Percentiles rank a stretch among this genome's conserved stretches.
phyloP scores from a whole-genome alignment of 2,888 invertebrate genomes.

The Petrophora chlorosata region DNA sequence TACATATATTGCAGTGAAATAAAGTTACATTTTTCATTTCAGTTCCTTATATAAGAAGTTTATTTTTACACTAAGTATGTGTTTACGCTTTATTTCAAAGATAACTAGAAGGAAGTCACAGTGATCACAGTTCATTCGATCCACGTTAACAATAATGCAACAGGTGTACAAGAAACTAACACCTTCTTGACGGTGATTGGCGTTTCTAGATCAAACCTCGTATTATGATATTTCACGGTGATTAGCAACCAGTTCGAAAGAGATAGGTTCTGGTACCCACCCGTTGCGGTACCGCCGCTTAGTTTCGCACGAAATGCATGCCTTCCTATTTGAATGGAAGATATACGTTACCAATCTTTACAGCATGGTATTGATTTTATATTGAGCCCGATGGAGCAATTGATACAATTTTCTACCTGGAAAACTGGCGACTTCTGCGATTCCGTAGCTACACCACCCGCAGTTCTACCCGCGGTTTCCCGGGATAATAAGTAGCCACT shows the following conservation, averaged over 20 bases:
- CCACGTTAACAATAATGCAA: slow-evolving; percentile 31
- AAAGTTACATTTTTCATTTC: too few relatives aligned
- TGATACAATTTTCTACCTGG: too few relatives aligned
- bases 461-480: too few relatives aligned
- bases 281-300: slow-evolving; percentile 40
- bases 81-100: slow-evolving; percentile 14
- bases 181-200: slow-evolving; percentile 57
- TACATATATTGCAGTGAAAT: too few relatives aligned
- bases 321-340: background rate
- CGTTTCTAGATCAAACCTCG: slow-evolving; percentile 54
- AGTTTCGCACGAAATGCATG: slow-evolving; percentile 36
- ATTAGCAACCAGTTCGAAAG: slow-evolving; percentile 43
- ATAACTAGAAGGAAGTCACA: background rate
- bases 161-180: slow-evolving; percentile 36
- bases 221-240: slow-evolving; percentile 39
- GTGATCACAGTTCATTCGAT: slow-evolving; percentile 11
- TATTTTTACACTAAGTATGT: too few relatives aligned
- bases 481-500: too few relatives aligned
- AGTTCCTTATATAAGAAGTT: too few relatives aligned
- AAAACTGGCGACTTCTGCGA: too few relatives aligned
- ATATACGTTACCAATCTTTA: background rate
- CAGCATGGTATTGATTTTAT: background rate
- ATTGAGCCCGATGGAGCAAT: background rate
- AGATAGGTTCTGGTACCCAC: slow-evolving; percentile 44
- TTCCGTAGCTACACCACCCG: too few relatives aligned